These are phyloP conservation scores for Pristionchus entomophagus DNA, from an alignment of 2,888 invertebrate species.

Conservation along the genomic window DNA sequence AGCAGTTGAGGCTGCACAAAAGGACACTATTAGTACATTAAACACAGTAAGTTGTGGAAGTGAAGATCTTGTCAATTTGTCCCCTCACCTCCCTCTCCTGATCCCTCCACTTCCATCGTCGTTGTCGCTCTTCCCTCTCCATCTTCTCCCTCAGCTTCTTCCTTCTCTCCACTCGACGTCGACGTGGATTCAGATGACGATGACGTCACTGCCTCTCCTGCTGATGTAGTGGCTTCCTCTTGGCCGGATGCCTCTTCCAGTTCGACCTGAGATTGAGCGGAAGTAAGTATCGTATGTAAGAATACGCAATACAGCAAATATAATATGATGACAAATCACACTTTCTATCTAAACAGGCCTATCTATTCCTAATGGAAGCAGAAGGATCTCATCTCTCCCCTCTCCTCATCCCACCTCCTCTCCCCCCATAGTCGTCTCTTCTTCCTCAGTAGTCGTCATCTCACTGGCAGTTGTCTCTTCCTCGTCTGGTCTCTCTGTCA, in stretches of 20 bases:
- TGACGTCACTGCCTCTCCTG: background rate
- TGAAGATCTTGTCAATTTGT: no score
- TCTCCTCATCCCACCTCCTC: background rate
- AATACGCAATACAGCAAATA: no score
- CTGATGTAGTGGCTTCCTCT: background rate
- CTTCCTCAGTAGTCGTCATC: background rate
- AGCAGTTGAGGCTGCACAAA: background rate
- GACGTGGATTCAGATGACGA: background rate
- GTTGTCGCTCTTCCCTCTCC: background rate
- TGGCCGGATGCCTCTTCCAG: constrained; percentile 11
- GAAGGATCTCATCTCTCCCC: background rate
- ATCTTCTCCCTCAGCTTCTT: constrained; percentile 13
- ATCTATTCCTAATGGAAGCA: no score
- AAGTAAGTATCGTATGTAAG: no score
- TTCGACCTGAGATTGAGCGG: background rate
- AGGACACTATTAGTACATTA: no score
- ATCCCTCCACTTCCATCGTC: background rate
- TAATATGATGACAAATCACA: no score
- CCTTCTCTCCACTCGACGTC: background rate
- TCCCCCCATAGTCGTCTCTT: background rate
- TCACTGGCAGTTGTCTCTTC: constrained; percentile 28
- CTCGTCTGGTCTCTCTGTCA: constrained; percentile 30
- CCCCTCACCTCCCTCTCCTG: background rate
- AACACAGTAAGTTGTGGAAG: no score
- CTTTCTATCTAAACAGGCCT: no score